Conservation (phyloP, 2,888 invertebrate species). For the Napeogenes inachia region DNA sequence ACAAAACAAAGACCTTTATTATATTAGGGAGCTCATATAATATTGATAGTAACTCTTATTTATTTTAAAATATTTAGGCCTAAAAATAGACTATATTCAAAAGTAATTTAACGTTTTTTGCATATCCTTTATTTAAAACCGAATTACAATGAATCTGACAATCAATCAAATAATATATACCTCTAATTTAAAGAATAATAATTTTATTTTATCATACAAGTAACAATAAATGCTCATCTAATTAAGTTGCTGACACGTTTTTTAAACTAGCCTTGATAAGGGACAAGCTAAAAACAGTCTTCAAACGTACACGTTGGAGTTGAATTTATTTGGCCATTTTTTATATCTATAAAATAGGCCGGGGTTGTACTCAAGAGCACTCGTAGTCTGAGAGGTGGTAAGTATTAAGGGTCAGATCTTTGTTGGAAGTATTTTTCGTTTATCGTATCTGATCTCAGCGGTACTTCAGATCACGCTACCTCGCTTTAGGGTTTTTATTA, state of each 20-base stretch:
- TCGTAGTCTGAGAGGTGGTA: constrained; percentile 26
- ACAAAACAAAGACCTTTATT: too few species aligned
- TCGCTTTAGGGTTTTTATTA: constrained; percentile 21
- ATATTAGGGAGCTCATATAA: too few species aligned
- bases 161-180: too few species aligned
- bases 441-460: constrained; percentile 27
- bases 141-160: too few species aligned
- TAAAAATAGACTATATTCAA: too few species aligned
- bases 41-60: too few species aligned
- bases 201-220: not conserved
- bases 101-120: too few species aligned
- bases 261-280: constrained; percentile 23
- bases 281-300: constrained; percentile 14
- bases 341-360: constrained; percentile 29
- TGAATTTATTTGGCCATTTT: constrained; percentile 14
- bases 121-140: too few species aligned
- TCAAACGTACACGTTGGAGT: constrained; percentile 1
- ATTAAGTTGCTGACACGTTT: constrained; percentile 31
- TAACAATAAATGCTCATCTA: constrained; percentile 25
- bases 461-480: constrained; percentile 18
- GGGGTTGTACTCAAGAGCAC: constrained; percentile 29
- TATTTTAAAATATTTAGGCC: too few species aligned
- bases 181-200: too few species aligned
- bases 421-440: constrained; percentile 30
- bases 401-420: constrained; percentile 32